phyloP scores from a whole-genome alignment of 2,113 vertebrate genomes.

The Petroica traversi region DNA sequence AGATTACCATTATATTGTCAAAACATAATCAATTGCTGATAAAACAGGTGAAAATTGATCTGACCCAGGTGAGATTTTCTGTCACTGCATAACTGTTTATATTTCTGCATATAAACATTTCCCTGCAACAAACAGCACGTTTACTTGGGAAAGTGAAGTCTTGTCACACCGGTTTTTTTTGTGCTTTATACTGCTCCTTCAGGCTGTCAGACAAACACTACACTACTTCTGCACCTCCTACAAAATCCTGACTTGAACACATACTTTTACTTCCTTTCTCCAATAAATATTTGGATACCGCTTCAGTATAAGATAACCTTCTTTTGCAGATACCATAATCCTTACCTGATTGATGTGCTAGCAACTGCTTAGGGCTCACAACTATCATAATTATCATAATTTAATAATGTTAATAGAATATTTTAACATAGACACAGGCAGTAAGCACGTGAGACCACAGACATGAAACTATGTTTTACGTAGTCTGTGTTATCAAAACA shows the following conservation, averaged over 20 bases:
- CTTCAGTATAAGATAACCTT: fast-evolving
- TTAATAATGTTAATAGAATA: neutral
- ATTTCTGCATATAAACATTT: neutral
- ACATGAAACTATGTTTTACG: neutral
- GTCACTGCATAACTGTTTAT: neutral
- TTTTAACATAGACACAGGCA: neutral
- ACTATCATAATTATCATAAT: neutral
- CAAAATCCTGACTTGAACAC: neutral
- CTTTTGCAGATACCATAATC: neutral
- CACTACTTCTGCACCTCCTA: neutral
- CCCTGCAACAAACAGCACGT: neutral
- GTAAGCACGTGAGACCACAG: fast-evolving
- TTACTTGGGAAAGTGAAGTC: neutral
- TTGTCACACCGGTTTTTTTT: neutral
- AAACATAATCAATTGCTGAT: neutral
- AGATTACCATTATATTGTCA: neutral
- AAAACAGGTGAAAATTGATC: neutral
- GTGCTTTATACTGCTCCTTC: neutral
- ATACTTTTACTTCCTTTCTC: neutral
- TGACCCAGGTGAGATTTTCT: neutral
- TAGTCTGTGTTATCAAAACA: neutral
- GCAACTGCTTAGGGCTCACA: neutral
- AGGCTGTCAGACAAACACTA: neutral
- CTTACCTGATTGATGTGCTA: neutral
- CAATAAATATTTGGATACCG: neutral